Evolutionary conservation across 2,797 vertebrate species (phyloP).

Genomic region (Pempheris klunzingeri): DNA sequence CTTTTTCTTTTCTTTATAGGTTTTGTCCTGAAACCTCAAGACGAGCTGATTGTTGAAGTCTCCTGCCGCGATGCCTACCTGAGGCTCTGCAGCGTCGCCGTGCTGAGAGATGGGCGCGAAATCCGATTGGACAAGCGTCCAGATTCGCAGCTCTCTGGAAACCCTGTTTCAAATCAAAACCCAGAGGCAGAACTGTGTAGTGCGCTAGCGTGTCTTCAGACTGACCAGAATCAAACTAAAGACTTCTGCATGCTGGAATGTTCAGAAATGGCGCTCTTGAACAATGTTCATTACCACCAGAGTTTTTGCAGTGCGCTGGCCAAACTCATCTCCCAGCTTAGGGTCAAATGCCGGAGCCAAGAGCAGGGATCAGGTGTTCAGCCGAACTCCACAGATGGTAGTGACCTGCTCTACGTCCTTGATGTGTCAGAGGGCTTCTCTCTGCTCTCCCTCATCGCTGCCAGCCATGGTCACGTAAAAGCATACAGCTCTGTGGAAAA

Average conservation of each 20-base stretch:
- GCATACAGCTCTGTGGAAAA: slow-evolving; percentile 97
- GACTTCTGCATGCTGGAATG: slow-evolving; percentile 90
- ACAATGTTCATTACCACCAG: slow-evolving; percentile 90
- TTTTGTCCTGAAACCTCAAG: slow-evolving; percentile 86
- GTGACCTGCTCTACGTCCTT: slow-evolving; percentile 89
- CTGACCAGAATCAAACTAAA: slow-evolving; percentile 73
- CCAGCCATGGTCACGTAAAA: slow-evolving; percentile 88
- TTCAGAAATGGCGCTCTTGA: slow-evolving; percentile 94
- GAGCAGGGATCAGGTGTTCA: slow-evolving; percentile 55
- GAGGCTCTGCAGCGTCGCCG: slow-evolving; percentile 88
- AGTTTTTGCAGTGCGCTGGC: slow-evolving; percentile 89
- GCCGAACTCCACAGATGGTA: slow-evolving; percentile 6
- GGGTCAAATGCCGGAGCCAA: slow-evolving; percentile 52
- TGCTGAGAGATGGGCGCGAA: slow-evolving; percentile 77
- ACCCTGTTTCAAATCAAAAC: slow-evolving; percentile 61
- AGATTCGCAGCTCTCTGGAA: slow-evolving; percentile 2
- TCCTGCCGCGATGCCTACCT: slow-evolving; percentile 94
- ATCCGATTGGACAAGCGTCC: slow-evolving; percentile 64
- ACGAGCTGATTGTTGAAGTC: slow-evolving; percentile 91
- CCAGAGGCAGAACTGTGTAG: slow-evolving; percentile 93
- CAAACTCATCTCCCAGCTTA: slow-evolving; percentile 87
- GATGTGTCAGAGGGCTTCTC: slow-evolving; percentile 99
- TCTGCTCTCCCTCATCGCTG: slow-evolving; percentile 91
- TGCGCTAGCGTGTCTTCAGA: slow-evolving; percentile 93
- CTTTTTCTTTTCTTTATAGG: slow-evolving; percentile 68